phyloP scores from a whole-genome alignment of 2,797 vertebrate genomes.

The Anisognathus igniventris region DNA sequence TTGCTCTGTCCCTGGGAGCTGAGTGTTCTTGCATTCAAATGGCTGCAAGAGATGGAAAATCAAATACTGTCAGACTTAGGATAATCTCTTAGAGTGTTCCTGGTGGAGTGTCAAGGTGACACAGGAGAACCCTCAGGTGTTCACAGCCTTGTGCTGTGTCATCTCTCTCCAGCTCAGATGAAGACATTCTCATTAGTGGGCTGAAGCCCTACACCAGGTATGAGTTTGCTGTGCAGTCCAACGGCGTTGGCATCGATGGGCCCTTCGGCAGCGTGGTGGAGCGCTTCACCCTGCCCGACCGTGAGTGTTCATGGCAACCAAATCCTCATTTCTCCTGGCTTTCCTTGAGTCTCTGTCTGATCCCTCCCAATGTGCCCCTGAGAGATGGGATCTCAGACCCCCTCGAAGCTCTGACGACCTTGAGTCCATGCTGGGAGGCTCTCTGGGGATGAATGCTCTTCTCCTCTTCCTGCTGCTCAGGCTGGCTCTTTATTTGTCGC shows the following conservation, averaged over 20 bases:
- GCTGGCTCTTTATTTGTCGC: neutral
- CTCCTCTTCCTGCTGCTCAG: neutral
- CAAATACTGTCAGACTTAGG: neutral
- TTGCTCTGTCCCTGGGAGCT: neutral
- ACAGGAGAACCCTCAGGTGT: neutral
- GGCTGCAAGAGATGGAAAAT: neutral
- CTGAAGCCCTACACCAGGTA: slow-evolving; percentile 95
- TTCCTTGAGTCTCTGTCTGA: neutral
- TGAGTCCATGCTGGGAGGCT: neutral
- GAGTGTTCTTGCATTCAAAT: neutral
- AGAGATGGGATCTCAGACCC: neutral
- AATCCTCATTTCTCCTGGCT: neutral
- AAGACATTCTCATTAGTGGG: slow-evolving; percentile 88
- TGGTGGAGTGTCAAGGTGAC: neutral
- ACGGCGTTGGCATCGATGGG: slow-evolving; percentile 83
- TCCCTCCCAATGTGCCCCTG: neutral
- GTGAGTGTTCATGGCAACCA: slow-evolving; percentile 75
- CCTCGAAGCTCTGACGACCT: neutral
- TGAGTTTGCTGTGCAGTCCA: slow-evolving; percentile 95
- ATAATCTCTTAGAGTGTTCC: neutral
- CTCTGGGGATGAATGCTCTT: neutral
- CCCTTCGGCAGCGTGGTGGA: slow-evolving; percentile 90
- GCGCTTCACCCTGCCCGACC: slow-evolving; percentile 88
- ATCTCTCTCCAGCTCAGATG: slow-evolving; percentile 81
- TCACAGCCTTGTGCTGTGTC: neutral